Evolutionary conservation across 2,797 vertebrate genomes (phyloP).

Genomic region (Craterocephalus amniculus): DNA sequence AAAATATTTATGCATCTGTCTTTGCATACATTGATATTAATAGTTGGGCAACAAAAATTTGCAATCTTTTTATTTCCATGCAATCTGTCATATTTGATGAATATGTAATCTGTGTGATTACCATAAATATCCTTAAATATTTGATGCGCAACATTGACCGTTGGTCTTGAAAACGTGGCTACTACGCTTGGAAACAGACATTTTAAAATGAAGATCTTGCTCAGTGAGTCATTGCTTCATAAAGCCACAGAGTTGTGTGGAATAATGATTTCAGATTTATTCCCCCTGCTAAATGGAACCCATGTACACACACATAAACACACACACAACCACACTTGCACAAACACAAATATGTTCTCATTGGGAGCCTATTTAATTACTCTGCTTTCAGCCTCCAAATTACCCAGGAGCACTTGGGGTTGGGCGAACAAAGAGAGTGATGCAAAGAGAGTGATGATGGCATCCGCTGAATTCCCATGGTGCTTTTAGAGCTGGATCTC

Average conservation of each 20-base stretch:
- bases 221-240: slow-evolving; percentile 35
- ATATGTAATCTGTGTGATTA: neutral
- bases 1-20: neutral
- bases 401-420: slow-evolving; percentile 73
- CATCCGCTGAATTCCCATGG: slow-evolving; percentile 71
- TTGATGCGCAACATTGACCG: neutral
- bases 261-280: slow-evolving; percentile 61
- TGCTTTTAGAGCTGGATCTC: slow-evolving; percentile 67
- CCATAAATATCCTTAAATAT: slow-evolving; percentile 3
- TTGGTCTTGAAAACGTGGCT: neutral
- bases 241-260: slow-evolving; percentile 27
- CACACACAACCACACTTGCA: slow-evolving; percentile 31
- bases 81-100: neutral
- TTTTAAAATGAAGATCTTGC: slow-evolving; percentile 28
- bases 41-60: neutral
- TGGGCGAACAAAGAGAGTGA: slow-evolving; percentile 59
- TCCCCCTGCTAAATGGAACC: slow-evolving; percentile 33
- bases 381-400: slow-evolving; percentile 77
- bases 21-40: neutral
- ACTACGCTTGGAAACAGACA: neutral
- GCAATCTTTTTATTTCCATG: neutral
- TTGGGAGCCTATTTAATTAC: slow-evolving; percentile 82
- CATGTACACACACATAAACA: slow-evolving; percentile 17
- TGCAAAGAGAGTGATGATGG: slow-evolving; percentile 66
- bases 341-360: slow-evolving; percentile 65